Evolutionary conservation across 2,113 vertebrate species (phyloP).

Genomic region (Zootoca vivipara): DNA sequence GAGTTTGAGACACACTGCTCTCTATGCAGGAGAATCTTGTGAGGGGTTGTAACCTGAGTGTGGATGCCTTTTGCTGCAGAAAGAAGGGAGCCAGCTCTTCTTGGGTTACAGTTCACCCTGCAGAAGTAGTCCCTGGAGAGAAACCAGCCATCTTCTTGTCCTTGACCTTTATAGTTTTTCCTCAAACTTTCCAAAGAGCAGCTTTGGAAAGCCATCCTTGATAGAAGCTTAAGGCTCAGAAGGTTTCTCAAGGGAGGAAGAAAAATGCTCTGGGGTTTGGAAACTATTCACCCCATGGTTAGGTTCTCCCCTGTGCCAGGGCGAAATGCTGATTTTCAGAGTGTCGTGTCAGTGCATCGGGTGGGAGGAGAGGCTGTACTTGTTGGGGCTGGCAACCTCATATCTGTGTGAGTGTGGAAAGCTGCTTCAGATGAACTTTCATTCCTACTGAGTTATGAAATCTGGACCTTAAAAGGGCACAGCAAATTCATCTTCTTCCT

Average conservation of each 20-base stretch:
- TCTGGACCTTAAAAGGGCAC: conserved; percentile 24
- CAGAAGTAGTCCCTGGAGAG: background rate
- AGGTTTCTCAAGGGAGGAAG: conserved; percentile 6
- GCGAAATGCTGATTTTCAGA: background rate
- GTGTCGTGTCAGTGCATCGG: conserved; percentile 1
- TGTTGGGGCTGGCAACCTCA: conserved; percentile 13
- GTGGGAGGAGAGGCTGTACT: conserved; percentile 28
- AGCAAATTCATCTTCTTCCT: conserved; percentile 41
- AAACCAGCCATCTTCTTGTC: conserved; percentile 24
- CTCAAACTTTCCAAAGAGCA: conserved; percentile 6
- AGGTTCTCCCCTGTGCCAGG: conserved; percentile 1
- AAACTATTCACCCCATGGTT: background rate
- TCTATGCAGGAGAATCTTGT: conserved; percentile 14
- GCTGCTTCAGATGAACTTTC: conserved; percentile 41
- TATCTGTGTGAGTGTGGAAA: conserved; percentile 34
- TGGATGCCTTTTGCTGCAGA: conserved; percentile 5
- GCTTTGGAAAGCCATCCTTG: background rate
- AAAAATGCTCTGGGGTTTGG: background rate
- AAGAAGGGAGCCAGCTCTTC: conserved; percentile 30
- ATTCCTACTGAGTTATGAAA: conserved; percentile 33
- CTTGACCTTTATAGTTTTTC: conserved; percentile 19
- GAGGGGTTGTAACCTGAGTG: conserved; percentile 11
- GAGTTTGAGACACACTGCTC: background rate
- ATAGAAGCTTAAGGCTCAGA: conserved; percentile 24
- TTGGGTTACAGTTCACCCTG: conserved; percentile 35